These are phyloP conservation scores for Drosophila ezoana DNA, from an alignment of 2,888 invertebrate species.

Conservation along the genomic window DNA sequence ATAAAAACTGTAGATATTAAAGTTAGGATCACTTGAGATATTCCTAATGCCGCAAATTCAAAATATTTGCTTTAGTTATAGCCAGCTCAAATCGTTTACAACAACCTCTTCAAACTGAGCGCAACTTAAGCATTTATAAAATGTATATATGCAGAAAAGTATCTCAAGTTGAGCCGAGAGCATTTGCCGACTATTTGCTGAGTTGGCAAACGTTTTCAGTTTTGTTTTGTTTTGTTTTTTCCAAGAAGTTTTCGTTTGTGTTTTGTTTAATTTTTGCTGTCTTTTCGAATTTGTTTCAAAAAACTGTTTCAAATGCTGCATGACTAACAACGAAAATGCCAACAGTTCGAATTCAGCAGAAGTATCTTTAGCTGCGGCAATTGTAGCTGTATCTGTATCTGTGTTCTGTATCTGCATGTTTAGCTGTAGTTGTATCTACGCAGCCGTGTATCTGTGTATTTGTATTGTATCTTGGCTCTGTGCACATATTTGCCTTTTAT, in stretches of 20 bases:
- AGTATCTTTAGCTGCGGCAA: constrained; percentile 34
- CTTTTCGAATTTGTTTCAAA: constrained; percentile 12
- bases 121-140: neutral
- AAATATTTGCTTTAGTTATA: neutral
- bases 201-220: constrained; percentile 34
- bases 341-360: constrained; percentile 40
- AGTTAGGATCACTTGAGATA: neutral
- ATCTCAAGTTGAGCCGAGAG: constrained; percentile 2
- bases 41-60: neutral
- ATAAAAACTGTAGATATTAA: too few relatives aligned
- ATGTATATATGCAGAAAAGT: neutral
- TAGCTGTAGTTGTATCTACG: constrained; percentile 13
- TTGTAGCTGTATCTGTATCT: constrained; percentile 10
- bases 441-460: constrained; percentile 8
- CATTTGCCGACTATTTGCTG: constrained; percentile 34
- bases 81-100: neutral
- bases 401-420: constrained; percentile 16
- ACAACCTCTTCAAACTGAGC: neutral
- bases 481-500: constrained; percentile 56
- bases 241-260: constrained; percentile 53
- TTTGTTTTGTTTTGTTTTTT: constrained; percentile 26
- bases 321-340: constrained; percentile 40
- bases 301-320: constrained; percentile 33
- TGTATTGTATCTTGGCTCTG: constrained; percentile 31
- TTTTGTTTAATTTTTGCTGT: constrained; percentile 16